These are phyloP conservation scores for Tipula unca DNA, from an alignment of 2,888 invertebrate species.

Conservation along the genomic window DNA sequence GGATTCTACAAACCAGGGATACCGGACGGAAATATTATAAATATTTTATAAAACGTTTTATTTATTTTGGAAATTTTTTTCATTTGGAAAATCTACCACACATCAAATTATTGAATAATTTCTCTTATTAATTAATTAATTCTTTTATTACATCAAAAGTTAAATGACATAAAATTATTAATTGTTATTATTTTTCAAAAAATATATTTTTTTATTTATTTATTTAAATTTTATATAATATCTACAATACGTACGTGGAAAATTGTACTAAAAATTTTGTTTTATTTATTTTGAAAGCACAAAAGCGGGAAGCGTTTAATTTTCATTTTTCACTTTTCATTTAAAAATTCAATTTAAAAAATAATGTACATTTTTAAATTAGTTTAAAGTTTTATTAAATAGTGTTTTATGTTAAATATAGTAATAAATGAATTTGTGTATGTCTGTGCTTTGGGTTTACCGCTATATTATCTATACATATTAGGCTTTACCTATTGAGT, in stretches of 20 bases:
- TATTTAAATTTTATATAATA: neutral
- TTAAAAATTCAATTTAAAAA: neutral
- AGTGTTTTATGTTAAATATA: neutral
- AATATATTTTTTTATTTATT: neutral
- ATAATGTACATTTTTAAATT: neutral
- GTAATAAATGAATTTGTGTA: neutral
- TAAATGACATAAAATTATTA: neutral
- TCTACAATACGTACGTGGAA: no score
- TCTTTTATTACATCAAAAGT: neutral
- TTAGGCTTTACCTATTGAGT: neutral
- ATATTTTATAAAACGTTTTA: neutral
- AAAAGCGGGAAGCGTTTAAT: slow-evolving; percentile 2
- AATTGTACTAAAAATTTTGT: neutral
- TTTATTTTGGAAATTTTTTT: neutral
- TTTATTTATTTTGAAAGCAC: neutral
- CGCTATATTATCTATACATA: neutral
- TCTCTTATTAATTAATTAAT: neutral
- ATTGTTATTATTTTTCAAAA: neutral
- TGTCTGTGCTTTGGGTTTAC: neutral
- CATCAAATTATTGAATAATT: neutral
- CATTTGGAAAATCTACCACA: neutral
- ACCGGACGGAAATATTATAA: neutral
- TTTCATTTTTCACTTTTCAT: neutral
- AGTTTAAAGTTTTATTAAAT: neutral
- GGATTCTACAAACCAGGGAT: neutral